Conservation (phyloP, 1,140 invertebrate species). For the Cydia strobilella region DNA sequence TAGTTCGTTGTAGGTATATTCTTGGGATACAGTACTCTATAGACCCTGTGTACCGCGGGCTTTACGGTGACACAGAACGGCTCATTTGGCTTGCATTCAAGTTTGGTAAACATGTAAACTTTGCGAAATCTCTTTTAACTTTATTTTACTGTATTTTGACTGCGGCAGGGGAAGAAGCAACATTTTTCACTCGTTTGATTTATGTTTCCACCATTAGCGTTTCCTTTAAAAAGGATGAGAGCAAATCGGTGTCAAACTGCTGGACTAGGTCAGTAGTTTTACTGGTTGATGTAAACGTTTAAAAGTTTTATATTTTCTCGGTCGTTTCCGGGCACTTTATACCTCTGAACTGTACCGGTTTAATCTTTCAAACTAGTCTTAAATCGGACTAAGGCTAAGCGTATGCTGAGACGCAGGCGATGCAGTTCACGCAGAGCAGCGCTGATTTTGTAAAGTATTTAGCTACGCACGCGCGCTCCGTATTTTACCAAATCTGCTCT, state of each 20-base stretch:
- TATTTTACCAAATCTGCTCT: too few species aligned
- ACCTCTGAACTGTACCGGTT: background rate
- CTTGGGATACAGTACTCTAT: background rate
- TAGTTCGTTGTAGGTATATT: too few species aligned
- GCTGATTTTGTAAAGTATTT: too few species aligned
- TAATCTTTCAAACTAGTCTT: background rate
- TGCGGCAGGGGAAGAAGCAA: conserved; percentile 22
- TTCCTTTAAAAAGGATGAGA: conserved; percentile 18
- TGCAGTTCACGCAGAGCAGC: too few species aligned
- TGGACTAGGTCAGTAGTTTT: conserved; percentile 9
- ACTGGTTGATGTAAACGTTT: conserved; percentile 16
- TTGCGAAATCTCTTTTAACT: conserved; percentile 25
- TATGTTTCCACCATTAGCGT: conserved; percentile 16
- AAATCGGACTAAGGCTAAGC: too few species aligned
- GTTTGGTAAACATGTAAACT: conserved; percentile 31
- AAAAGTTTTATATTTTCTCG: background rate
- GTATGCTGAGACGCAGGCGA: too few species aligned
- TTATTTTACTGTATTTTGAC: conserved; percentile 31
- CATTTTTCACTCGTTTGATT: conserved; percentile 26
- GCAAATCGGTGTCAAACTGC: conserved; percentile 15
- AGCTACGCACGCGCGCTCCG: too few species aligned
- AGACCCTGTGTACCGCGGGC: background rate
- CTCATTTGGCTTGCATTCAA: conserved; percentile 30
- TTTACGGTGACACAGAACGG: conserved; percentile 23
- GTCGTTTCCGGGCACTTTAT: background rate